Base-by-base conservation (phyloP, 2,888 invertebrate species). In the Drosophila nigritarsus region DNA sequence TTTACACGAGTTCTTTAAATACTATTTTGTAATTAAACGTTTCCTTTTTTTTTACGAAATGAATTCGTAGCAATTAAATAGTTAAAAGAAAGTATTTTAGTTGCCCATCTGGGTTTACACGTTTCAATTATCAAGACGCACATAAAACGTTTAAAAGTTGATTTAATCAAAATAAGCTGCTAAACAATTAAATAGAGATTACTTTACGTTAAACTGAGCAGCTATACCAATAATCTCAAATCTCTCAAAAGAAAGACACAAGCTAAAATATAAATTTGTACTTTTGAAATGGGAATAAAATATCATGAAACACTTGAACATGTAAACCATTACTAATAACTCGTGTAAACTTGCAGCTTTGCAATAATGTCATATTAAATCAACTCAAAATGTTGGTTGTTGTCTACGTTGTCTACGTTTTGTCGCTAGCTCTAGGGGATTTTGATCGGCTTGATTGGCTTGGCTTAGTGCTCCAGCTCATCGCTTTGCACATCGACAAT, bases 401-500 rank as follows among this genome's bases (percentile, higher is more conserved):
- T 38, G 11, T 18, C 53, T 72, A 67, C 59, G 55, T 45, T 49
- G 32, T 38, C 72, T 73, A 74, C 50, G 34, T 49, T 34, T 18
- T 56, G 18, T 42, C 62, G 55, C 62, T 59, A 74, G 40, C 30
- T 60, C 45, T 74, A 63, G 29, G 60, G 15, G 36, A 34, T 30
- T 61, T 49, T 24, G 15, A 45, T 45, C 45, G 1, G 40, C 49
- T 40, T 29, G 48, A 18, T 24, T 18, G 9, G 13, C 32, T 8
- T 9, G n/a, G 24, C n/a, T 78, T 88, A 91, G 73, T 92, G 87
- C 65, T 90, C 91, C 73, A 92, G 67, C 65, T 92, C 92, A 38
- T 92, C 92, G 56, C 91, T 90, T 63, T 92, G 92, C 32, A 91
- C 90, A 58, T 93, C 92, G 54, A 93, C 90, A 53, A 93, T 92